These are phyloP conservation scores for Melanotus villosus DNA, from an alignment of 2,888 invertebrate genomes.

Conservation along the genomic window DNA sequence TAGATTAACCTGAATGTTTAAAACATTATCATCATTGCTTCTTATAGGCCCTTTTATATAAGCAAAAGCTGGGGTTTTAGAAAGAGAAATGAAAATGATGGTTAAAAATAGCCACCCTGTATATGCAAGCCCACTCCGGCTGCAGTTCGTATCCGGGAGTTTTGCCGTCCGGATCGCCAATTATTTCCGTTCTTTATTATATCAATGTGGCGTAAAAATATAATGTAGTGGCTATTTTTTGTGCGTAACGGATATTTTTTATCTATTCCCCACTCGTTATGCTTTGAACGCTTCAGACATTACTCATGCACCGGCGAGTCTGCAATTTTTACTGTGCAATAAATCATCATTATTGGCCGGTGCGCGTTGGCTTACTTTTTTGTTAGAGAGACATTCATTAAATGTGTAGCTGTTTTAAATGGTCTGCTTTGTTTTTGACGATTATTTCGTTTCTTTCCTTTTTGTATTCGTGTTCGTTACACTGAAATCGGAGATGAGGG, in stretches of 20 bases:
- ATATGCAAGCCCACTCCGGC: neutral
- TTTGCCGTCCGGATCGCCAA: constrained; percentile 38
- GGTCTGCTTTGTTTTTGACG: constrained; percentile 64
- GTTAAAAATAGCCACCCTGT: constrained; percentile 5
- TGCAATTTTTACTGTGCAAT: constrained; percentile 73
- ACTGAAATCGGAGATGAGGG: constrained; percentile 1
- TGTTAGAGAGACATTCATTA: constrained; percentile 58
- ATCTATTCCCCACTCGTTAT: constrained; percentile 64
- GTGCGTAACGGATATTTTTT: constrained; percentile 61
- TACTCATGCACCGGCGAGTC: constrained; percentile 72
- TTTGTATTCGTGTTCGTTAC: constrained; percentile 41
- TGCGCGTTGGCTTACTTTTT: constrained; percentile 54
- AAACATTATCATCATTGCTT: no score
- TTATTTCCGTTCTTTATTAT: constrained; percentile 53
- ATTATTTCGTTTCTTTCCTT: constrained; percentile 60
- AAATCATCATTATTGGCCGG: constrained; percentile 75
- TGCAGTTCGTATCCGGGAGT: constrained; percentile 25
- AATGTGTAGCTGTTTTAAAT: constrained; percentile 61
- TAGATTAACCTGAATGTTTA: no score
- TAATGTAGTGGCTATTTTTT: constrained; percentile 65
- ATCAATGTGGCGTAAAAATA: constrained; percentile 65
- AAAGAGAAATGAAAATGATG: no score
- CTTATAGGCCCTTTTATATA: no score
- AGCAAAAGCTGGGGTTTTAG: no score
- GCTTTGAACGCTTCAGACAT: constrained; percentile 69